phyloP scores from a whole-genome alignment of 2,888 invertebrate genomes.

The Melanophora roralis region DNA sequence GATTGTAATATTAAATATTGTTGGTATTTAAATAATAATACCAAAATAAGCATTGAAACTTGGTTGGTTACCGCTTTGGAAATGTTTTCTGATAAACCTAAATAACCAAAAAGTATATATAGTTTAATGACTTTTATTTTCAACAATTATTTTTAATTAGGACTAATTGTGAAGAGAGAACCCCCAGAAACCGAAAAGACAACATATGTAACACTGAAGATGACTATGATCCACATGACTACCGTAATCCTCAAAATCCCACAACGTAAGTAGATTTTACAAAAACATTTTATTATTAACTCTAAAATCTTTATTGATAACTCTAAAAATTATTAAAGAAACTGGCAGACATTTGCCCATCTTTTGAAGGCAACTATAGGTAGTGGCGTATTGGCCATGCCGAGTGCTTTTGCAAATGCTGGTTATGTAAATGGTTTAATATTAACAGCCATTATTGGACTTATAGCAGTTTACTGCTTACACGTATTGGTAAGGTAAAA shows the following conservation, averaged over 20 bases:
- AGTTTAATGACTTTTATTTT: background rate
- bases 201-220: background rate
- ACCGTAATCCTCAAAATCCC: slow-evolving; percentile 86
- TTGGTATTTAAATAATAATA: too few species aligned
- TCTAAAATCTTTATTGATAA: background rate
- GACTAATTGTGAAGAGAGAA: slow-evolving; percentile 27
- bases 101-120: too few species aligned
- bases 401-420: slow-evolving; percentile 89
- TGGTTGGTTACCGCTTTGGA: too few species aligned
- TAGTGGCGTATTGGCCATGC: slow-evolving; percentile 97
- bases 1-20: too few species aligned
- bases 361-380: slow-evolving; percentile 96
- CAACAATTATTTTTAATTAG: slow-evolving; percentile 1
- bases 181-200: background rate
- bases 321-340: slow-evolving; percentile 80
- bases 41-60: too few species aligned
- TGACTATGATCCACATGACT: slow-evolving; percentile 87
- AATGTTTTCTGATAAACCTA: too few species aligned
- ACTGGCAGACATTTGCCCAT: slow-evolving; percentile 93
- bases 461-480: slow-evolving; percentile 95
- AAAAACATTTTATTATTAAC: background rate
- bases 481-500: slow-evolving; percentile 85
- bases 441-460: slow-evolving; percentile 90
- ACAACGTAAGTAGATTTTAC: slow-evolving; percentile 80
- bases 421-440: slow-evolving; percentile 92